Percentiles rank a stretch among this genome's conserved stretches.
These are phyloP conservation scores for Gymnoscopelus microlampas DNA, from an alignment of 2,797 vertebrate genomes.

Conservation along the genomic window DNA sequence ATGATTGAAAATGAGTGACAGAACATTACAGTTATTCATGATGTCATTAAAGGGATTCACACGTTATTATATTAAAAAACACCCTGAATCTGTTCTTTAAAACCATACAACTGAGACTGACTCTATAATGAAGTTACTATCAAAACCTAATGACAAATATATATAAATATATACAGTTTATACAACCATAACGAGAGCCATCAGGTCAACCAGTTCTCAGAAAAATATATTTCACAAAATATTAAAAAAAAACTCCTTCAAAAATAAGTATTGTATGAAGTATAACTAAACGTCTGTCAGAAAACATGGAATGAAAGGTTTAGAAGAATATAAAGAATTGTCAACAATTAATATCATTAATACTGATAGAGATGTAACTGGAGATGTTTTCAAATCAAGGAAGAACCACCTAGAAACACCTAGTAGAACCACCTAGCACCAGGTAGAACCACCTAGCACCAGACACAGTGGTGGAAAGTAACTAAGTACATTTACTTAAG, in stretches of 20 bases:
- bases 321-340: no score
- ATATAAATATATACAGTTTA: conserved; percentile 77
- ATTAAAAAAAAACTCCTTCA: conserved; percentile 44
- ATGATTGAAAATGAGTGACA: conserved; percentile 33
- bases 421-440: no score
- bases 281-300: conserved; percentile 41
- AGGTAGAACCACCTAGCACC: no score
- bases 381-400: no score
- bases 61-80: conserved; percentile 10
- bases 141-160: conserved; percentile 33
- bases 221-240: conserved; percentile 57
- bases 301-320: conserved; percentile 15
- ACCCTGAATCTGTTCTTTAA: neutral
- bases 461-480: no score
- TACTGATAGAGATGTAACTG: no score
- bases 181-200: conserved; percentile 61
- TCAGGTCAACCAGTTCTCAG: conserved; percentile 29
- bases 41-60: conserved; percentile 25
- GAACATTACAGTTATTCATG: conserved; percentile 1
- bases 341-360: no score
- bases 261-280: conserved; percentile 42
- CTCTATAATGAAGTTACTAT: no score
- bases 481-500: no score
- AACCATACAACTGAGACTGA: conserved; percentile 20
- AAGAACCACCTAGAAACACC: no score